A percentile compares a stretch with the other conserved stretches of the same genome.
Conservation (phyloP, 2,888 invertebrate species). For the Bellardia pandia region DNA sequence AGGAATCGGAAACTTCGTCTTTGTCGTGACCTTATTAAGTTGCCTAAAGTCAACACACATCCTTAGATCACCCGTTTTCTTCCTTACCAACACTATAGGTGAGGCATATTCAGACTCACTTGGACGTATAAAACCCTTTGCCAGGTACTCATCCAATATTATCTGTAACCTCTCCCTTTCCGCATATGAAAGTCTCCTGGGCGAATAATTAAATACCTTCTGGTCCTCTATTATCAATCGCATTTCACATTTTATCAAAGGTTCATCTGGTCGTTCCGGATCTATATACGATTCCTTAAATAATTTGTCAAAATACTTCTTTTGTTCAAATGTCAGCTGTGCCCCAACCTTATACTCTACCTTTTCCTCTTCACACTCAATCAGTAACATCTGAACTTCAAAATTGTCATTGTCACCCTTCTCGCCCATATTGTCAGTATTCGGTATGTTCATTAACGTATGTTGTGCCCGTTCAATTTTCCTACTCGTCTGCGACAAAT, state of each 20-base stretch:
- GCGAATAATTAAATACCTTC: slow-evolving; percentile 37
- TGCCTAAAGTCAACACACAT: slow-evolving; percentile 38
- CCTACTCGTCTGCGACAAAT: not conserved
- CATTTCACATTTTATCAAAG: slow-evolving; percentile 31
- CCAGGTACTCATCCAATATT: slow-evolving; percentile 49
- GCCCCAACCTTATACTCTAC: slow-evolving; percentile 21
- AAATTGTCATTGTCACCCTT: slow-evolving; percentile 20
- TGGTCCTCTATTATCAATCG: slow-evolving; percentile 3
- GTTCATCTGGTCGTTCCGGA: slow-evolving; percentile 8
- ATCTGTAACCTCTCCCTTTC: slow-evolving; percentile 20
- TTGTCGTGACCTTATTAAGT: slow-evolving; percentile 53
- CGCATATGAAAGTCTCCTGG: slow-evolving; percentile 34
- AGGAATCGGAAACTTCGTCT: slow-evolving; percentile 56
- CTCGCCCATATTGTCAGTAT: not conserved
- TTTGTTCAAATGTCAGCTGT: slow-evolving; percentile 5
- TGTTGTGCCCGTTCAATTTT: not conserved
- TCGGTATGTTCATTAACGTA: not conserved
- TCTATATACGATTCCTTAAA: slow-evolving; percentile 22
- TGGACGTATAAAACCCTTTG: slow-evolving; percentile 39
- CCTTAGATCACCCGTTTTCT: slow-evolving; percentile 53
- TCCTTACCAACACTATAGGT: slow-evolving; percentile 48
- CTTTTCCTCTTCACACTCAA: slow-evolving; percentile 12
- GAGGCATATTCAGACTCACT: slow-evolving; percentile 52
- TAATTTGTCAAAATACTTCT: slow-evolving; percentile 14
- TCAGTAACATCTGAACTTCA: slow-evolving; percentile 28